Conservation (phyloP, 1,140 invertebrate species). For the Drosophila mayri region DNA sequence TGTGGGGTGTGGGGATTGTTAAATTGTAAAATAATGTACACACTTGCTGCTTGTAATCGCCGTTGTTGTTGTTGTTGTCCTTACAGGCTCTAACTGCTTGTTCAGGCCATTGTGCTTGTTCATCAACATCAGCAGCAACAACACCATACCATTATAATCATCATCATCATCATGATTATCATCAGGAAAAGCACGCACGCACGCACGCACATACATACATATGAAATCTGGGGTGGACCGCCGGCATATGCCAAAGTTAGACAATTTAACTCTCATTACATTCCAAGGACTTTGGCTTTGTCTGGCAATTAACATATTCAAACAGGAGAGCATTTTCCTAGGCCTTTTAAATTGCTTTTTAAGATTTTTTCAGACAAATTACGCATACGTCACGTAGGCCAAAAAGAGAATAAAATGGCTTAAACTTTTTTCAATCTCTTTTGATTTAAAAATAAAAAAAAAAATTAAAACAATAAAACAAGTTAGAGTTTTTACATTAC, state of each 20-base stretch:
- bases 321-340: slow-evolving; percentile 8
- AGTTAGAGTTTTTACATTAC: too few species aligned
- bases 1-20: slow-evolving; percentile 52
- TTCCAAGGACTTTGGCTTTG: slow-evolving; percentile 17
- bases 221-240: slow-evolving; percentile 24
- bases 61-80: slow-evolving; percentile 57
- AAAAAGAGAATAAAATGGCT: not conserved
- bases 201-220: slow-evolving; percentile 27
- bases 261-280: slow-evolving; percentile 27
- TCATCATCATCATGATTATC: slow-evolving; percentile 3
- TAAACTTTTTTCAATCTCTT: not conserved
- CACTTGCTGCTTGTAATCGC: slow-evolving; percentile 81
- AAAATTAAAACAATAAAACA: too few species aligned
- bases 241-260: slow-evolving; percentile 17
- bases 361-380: slow-evolving; percentile 2
- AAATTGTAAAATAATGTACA: slow-evolving; percentile 84
- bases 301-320: slow-evolving; percentile 20
- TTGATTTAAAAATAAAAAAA: too few species aligned
- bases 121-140: slow-evolving; percentile 68
- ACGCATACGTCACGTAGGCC: slow-evolving; percentile 2
- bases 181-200: not conserved
- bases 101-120: slow-evolving; percentile 79
- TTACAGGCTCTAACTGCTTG: slow-evolving; percentile 77
- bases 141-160: slow-evolving; percentile 11
- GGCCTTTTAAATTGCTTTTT: not conserved